Conservation (phyloP, 2,888 invertebrate genomes). For the Lycophotia porphyrea region DNA sequence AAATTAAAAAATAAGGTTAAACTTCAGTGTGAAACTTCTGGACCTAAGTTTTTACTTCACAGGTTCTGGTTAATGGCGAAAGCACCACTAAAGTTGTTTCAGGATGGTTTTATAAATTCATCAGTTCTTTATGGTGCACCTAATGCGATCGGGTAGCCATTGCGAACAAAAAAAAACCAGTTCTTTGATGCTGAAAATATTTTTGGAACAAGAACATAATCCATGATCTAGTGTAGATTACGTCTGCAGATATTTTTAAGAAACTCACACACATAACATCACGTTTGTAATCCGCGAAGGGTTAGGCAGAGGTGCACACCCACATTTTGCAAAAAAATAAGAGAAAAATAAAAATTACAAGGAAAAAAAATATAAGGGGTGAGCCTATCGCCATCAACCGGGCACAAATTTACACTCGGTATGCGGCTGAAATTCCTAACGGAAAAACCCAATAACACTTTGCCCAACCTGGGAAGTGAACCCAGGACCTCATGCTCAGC, state of each 20-base stretch:
- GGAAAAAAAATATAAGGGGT: no score
- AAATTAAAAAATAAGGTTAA: background rate
- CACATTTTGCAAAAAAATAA: no score
- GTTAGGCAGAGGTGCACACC: no score
- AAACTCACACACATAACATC: no score
- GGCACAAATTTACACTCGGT: no score
- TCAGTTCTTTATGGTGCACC: background rate
- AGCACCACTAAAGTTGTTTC: constrained; percentile 21
- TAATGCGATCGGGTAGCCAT: background rate
- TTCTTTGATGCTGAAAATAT: background rate
- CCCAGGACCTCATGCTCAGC: no score
- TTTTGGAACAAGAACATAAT: background rate
- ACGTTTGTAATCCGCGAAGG: no score
- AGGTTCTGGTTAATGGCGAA: constrained; percentile 18
- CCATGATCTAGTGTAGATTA: background rate
- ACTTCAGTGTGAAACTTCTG: constrained; percentile 28
- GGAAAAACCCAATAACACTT: no score
- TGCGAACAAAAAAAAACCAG: background rate
- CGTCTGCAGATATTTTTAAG: background rate
- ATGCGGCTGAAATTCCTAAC: no score
- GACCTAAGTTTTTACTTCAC: background rate
- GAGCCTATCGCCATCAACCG: no score
- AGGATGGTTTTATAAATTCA: constrained; percentile 49
- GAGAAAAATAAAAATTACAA: no score
- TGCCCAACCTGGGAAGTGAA: no score